Percentiles rank a stretch among this genome's conserved stretches.
These are phyloP conservation scores for Cephus nigrinus DNA, from an alignment of 2,888 invertebrate genomes.

Conservation along the genomic window DNA sequence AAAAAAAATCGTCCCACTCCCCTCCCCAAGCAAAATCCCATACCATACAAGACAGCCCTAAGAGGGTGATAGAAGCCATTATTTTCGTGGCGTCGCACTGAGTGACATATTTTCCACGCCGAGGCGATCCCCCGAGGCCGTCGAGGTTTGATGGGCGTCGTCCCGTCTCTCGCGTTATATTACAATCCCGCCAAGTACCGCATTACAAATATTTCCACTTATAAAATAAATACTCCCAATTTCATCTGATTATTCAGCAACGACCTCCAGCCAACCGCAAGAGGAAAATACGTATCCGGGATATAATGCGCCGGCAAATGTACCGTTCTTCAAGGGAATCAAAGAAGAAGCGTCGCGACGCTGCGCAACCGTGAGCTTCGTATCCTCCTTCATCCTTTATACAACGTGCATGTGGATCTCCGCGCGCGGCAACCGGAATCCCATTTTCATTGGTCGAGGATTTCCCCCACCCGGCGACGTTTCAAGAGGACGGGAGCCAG, in stretches of 20 bases:
- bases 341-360: not conserved
- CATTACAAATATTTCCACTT: not conserved
- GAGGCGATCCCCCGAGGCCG: not conserved
- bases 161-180: not conserved
- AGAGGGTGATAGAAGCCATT: not conserved
- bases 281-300: not conserved
- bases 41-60: not conserved
- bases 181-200: not conserved
- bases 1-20: not conserved
- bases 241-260: not conserved
- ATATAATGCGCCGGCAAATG: not conserved
- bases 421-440: conserved; percentile 55
- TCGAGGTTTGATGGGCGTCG: not conserved
- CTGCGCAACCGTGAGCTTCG: not conserved
- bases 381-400: not conserved
- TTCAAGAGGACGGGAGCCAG: conserved; percentile 21
- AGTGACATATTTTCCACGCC: not conserved
- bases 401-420: conserved; percentile 42
- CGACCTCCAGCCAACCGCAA: not conserved
- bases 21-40: not conserved
- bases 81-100: not conserved
- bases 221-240: not conserved
- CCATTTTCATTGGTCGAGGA: conserved; percentile 41
- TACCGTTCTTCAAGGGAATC: not conserved
- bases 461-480: conserved; percentile 7